phyloP scores from a whole-genome alignment of 2,888 invertebrate genomes.

The Orgyia antiqua region DNA sequence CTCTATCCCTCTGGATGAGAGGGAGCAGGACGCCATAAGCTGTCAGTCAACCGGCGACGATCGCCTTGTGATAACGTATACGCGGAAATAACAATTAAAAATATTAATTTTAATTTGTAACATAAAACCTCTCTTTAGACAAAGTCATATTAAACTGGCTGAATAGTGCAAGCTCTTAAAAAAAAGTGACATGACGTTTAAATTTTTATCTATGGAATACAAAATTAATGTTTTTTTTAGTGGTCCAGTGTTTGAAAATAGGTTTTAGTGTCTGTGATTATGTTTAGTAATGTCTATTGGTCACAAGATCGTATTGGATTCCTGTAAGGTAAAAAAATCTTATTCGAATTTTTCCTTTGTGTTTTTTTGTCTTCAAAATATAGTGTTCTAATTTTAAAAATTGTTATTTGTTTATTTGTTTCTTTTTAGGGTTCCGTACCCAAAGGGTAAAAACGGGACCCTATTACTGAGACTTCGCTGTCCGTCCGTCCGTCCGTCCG shows the following conservation, averaged over 20 bases:
- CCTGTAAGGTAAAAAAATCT: constrained; percentile 47
- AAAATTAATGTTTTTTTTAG: constrained; percentile 15
- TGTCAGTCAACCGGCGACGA: constrained; percentile 51
- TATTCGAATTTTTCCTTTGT: constrained; percentile 1
- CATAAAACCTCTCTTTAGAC: constrained; percentile 13
- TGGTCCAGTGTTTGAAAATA: constrained; percentile 16
- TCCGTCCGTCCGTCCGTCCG: too few relatives aligned
- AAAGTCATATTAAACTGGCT: constrained; percentile 5
- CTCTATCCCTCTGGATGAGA: constrained; percentile 50
- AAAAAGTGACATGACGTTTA: constrained; percentile 17
- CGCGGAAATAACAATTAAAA: constrained; percentile 12
- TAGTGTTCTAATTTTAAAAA: too few relatives aligned
- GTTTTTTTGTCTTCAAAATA: neutral
- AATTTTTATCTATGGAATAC: constrained; percentile 14
- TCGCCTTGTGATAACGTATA: constrained; percentile 41
- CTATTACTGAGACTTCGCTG: too few relatives aligned
- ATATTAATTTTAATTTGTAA: constrained; percentile 8
- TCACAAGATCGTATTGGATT: constrained; percentile 40
- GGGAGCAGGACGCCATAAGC: constrained; percentile 37
- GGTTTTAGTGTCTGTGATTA: constrained; percentile 25
- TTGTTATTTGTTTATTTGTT: too few relatives aligned
- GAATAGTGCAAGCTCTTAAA: constrained; percentile 10
- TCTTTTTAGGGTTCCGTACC: too few relatives aligned
- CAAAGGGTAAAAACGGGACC: too few relatives aligned
- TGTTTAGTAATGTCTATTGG: constrained; percentile 35